Percentiles rank a stretch among this genome's conserved stretches.
Evolutionary conservation across 1,140 invertebrate species (phyloP).

Genomic region (Eubasilissa regina): DNA sequence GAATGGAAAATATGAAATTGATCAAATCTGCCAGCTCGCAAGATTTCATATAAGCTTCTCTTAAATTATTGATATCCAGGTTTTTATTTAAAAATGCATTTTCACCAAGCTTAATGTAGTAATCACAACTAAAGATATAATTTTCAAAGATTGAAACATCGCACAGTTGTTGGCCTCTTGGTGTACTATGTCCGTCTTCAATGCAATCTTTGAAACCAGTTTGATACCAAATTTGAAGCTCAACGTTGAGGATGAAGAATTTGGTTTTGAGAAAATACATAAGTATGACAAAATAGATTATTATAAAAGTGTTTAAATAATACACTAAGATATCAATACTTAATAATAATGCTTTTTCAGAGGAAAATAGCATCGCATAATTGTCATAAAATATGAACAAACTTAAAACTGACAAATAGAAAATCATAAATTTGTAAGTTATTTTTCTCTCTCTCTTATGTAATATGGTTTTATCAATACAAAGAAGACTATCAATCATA

Average conservation of each 20-base stretch:
- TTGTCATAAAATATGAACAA: neutral
- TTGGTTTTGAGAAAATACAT: conserved; percentile 11
- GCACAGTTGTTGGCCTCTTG: neutral
- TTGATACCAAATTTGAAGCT: neutral
- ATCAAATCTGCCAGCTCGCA: conserved; percentile 5
- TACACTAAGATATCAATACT: neutral
- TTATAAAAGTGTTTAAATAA: conserved; percentile 1
- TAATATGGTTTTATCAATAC: neutral
- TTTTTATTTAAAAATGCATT: neutral
- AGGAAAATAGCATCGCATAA: no score
- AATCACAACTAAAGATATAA: neutral
- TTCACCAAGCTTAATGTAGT: neutral
- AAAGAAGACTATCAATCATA: neutral
- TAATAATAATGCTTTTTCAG: neutral
- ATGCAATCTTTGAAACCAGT: neutral
- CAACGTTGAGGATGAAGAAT: neutral
- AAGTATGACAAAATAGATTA: neutral
- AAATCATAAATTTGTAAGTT: neutral
- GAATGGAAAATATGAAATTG: neutral
- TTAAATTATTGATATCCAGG: neutral
- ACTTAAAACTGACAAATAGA: neutral
- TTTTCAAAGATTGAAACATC: neutral
- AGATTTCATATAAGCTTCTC: neutral
- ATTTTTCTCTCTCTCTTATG: conserved; percentile 3
- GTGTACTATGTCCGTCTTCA: neutral